Evolutionary conservation across 1,140 invertebrate genomes (phyloP).

Genomic region (Augochlora pura): DNA sequence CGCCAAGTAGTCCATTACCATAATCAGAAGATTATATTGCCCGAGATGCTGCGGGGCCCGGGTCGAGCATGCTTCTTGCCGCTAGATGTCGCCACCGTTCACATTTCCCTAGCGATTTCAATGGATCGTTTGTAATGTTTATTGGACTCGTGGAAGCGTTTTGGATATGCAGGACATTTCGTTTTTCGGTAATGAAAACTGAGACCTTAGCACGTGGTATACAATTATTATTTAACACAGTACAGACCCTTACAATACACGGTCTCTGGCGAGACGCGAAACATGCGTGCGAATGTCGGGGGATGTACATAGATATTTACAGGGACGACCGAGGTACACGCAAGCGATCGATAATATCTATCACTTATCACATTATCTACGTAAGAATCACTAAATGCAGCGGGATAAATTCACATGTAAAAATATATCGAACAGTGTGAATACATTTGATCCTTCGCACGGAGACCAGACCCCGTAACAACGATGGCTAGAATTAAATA

Average conservation of each 20-base stretch:
- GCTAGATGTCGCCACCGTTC: too few species aligned
- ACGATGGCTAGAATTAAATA: too few species aligned
- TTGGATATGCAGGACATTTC: too few species aligned
- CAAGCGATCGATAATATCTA: constrained; percentile 2
- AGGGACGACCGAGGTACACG: constrained; percentile 26
- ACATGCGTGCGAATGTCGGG: constrained; percentile 1
- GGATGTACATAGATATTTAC: constrained; percentile 14
- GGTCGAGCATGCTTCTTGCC: too few species aligned
- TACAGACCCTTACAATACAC: constrained; percentile 65
- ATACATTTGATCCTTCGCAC: not conserved
- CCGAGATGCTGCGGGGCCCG: too few species aligned
- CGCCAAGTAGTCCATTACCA: too few species aligned
- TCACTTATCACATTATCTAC: constrained; percentile 37
- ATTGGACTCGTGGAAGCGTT: too few species aligned
- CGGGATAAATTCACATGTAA: constrained; percentile 28
- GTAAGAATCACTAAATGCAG: constrained; percentile 26
- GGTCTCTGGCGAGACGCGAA: constrained; percentile 28
- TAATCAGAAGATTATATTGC: too few species aligned
- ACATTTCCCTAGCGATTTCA: too few species aligned
- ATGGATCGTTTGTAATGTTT: too few species aligned
- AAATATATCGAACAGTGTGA: constrained; percentile 28
- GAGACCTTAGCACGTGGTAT: constrained; percentile 42
- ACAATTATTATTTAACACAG: constrained; percentile 64
- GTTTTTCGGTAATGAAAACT: too few species aligned
- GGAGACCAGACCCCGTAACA: not conserved